Percentiles rank a stretch among this genome's conserved stretches.
Conservation (phyloP, 2,797 vertebrate genomes). For the Lophura swinhoii region DNA sequence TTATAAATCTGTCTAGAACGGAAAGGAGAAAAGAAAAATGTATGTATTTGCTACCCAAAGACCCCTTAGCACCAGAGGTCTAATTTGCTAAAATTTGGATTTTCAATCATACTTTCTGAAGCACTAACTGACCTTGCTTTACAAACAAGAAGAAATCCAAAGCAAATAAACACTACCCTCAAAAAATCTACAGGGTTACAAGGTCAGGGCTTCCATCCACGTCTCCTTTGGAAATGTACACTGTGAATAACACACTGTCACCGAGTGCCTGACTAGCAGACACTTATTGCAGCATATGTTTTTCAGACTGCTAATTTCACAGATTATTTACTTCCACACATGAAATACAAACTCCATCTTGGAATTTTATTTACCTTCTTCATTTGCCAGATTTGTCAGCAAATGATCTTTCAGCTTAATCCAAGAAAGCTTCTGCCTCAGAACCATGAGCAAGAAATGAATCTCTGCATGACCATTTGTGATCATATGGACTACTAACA, state of each 20-base stretch:
- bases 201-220: not conserved
- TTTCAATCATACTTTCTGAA: accelerated
- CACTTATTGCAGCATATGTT: not conserved
- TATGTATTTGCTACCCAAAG: not conserved
- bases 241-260: not conserved
- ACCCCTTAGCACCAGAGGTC: not conserved
- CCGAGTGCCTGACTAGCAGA: not conserved
- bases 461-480: not conserved
- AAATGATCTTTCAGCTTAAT: not conserved
- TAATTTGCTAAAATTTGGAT: not conserved
- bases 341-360: not conserved
- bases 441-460: not conserved
- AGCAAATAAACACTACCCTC: not conserved
- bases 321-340: not conserved
- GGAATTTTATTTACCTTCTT: not conserved
- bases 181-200: not conserved
- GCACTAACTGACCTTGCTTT: not conserved
- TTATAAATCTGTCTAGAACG: not conserved
- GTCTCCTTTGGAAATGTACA: not conserved
- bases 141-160: not conserved
- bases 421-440: not conserved
- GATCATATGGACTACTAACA: not conserved
- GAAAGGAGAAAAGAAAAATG: not conserved
- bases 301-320: not conserved
- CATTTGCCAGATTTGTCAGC: not conserved